These are phyloP conservation scores for Micoletzkya japonica DNA, from an alignment of 2,888 invertebrate genomes.

Conservation along the genomic window DNA sequence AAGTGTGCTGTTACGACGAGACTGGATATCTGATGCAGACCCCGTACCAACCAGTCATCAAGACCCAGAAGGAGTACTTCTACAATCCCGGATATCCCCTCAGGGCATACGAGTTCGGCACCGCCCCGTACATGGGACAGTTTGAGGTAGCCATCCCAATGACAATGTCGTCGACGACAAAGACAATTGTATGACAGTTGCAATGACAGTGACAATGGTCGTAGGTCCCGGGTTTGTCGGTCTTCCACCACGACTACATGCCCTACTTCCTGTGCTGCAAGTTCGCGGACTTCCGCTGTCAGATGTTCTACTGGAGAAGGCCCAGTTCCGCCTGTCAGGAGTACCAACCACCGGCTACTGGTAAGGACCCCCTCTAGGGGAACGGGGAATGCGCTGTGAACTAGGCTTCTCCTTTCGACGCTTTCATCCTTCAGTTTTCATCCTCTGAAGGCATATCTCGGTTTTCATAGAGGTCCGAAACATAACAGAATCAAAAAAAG, in stretches of 20 bases:
- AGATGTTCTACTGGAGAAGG: slow-evolving; percentile 84
- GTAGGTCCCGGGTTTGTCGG: slow-evolving; percentile 83
- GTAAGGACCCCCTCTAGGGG: slow-evolving; percentile 9
- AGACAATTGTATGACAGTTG: background rate
- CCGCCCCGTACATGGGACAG: slow-evolving; percentile 89
- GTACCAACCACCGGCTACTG: slow-evolving; percentile 60
- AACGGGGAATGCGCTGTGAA: background rate
- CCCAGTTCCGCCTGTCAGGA: slow-evolving; percentile 93
- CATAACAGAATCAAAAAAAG: background rate
- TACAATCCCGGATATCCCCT: slow-evolving; percentile 63
- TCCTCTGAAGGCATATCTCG: no score
- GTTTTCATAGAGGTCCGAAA: background rate
- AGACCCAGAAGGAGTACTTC: slow-evolving; percentile 50
- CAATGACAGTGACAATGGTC: background rate
- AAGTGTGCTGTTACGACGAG: slow-evolving; percentile 95
- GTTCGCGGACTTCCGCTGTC: slow-evolving; percentile 93
- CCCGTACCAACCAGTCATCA: slow-evolving; percentile 79
- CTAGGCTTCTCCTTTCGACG: background rate
- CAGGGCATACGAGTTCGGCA: slow-evolving; percentile 78
- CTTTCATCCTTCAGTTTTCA: background rate
- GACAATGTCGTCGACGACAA: background rate
- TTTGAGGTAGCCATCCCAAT: slow-evolving; percentile 74
- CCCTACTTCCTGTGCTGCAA: slow-evolving; percentile 92
- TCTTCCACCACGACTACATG: slow-evolving; percentile 92
- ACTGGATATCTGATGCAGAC: slow-evolving; percentile 88